phyloP scores from a whole-genome alignment of 2,113 vertebrate species.

The Tachysurus fulvidraco region DNA sequence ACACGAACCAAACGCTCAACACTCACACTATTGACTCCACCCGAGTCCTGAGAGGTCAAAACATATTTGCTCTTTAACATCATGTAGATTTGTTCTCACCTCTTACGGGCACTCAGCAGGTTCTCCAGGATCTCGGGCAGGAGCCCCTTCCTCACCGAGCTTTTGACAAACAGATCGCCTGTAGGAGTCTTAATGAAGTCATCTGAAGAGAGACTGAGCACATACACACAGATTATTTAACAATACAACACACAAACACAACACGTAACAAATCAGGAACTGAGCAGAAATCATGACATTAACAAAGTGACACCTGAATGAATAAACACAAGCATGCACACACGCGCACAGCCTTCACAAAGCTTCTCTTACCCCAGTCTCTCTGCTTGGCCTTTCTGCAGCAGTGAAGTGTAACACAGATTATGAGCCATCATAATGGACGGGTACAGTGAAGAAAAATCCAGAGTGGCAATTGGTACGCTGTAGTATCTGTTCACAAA shows the following conservation, averaged over 20 bases:
- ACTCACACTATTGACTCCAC: neutral
- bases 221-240: constrained; percentile 16
- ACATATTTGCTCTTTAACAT: neutral
- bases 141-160: constrained; percentile 84
- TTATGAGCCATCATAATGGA: constrained; percentile 98
- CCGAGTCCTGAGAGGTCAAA: neutral
- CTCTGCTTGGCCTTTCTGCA: constrained; percentile 77
- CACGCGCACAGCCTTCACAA: neutral
- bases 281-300: neutral
- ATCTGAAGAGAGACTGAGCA: constrained; percentile 74
- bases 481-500: constrained; percentile 80
- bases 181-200: constrained; percentile 91
- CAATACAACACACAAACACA: neutral
- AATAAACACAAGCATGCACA: neutral
- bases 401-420: constrained; percentile 87
- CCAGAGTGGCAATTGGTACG: constrained; percentile 85
- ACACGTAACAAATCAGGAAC: neutral
- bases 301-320: neutral
- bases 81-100: constrained; percentile 60
- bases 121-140: constrained; percentile 91
- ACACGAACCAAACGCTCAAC: neutral
- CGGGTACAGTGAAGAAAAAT: constrained; percentile 91
- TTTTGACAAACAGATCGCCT: constrained; percentile 84
- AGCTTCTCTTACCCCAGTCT: constrained; percentile 69
- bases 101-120: constrained; percentile 85